Conservation (phyloP, 2,113 vertebrate genomes). For the Apodemus sylvaticus region DNA sequence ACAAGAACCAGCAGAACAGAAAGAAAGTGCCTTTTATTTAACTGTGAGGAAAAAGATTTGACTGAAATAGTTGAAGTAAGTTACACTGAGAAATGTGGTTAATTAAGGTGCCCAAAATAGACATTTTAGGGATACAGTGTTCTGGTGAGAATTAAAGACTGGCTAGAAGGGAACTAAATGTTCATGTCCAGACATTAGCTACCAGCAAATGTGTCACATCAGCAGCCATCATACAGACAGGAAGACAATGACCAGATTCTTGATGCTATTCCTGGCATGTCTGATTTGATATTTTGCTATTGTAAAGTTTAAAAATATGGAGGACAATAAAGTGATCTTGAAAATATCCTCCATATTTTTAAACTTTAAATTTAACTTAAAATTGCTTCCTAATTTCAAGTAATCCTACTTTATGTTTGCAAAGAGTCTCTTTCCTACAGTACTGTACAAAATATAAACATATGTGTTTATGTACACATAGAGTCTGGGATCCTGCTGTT, state of each 20-base stretch:
- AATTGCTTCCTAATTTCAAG: neutral
- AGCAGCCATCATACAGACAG: neutral
- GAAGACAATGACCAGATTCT: neutral
- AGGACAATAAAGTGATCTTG: too few relatives aligned
- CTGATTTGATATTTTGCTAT: slow-evolving; percentile 13
- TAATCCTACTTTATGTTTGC: neutral
- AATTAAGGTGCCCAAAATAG: neutral
- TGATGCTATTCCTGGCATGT: neutral
- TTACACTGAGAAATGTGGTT: neutral
- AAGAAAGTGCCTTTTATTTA: neutral
- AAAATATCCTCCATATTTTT: too few relatives aligned
- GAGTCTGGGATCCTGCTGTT: neutral
- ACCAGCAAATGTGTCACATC: neutral
- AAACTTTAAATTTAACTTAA: too few relatives aligned
- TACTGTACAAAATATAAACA: neutral
- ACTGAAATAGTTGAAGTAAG: slow-evolving; percentile 25
- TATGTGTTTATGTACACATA: too few relatives aligned
- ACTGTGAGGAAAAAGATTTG: neutral
- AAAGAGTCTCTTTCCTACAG: neutral
- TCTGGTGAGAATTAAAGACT: slow-evolving; percentile 1
- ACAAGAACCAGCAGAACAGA: neutral
- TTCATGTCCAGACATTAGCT: neutral
- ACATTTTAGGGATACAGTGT: neutral
- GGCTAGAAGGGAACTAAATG: neutral
- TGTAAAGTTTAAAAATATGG: slow-evolving; percentile 59